phyloP scores from a whole-genome alignment of 2,797 vertebrate species.

The Microctenopoma steveboyesi region DNA sequence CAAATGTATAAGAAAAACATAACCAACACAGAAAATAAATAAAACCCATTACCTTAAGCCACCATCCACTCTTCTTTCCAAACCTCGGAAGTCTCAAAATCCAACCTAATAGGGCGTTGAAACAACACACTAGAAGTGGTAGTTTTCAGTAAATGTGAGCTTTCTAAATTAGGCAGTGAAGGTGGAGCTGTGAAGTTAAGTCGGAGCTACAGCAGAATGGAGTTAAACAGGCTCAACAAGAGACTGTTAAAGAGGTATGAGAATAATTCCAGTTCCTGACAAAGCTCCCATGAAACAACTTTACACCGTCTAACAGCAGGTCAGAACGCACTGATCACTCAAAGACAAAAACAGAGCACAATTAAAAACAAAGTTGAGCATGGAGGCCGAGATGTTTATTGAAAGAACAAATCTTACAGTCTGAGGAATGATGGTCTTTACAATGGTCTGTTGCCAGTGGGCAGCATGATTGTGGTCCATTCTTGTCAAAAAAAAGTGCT shows the following conservation, averaged over 20 bases:
- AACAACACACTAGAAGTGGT: background rate
- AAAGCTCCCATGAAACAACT: background rate
- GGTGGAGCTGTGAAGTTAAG: constrained; percentile 8
- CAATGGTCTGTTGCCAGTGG: constrained; percentile 1
- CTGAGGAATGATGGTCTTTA: constrained; percentile 49
- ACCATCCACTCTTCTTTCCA: background rate
- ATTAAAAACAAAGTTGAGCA: background rate
- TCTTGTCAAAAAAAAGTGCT: constrained; percentile 21
- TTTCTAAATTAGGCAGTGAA: background rate
- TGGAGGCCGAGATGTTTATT: constrained; percentile 41
- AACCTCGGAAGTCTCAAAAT: background rate
- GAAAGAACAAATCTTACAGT: constrained; percentile 28
- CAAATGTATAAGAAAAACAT: background rate
- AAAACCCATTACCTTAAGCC: constrained; percentile 17
- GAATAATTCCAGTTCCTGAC: background rate
- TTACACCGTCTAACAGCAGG: background rate
- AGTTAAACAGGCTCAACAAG: constrained; percentile 69
- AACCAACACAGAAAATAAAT: background rate
- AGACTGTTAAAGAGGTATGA: background rate
- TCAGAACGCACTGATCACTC: too few relatives aligned
- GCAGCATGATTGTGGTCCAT: constrained; percentile 20
- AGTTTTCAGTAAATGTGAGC: background rate
- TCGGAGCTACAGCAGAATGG: constrained; percentile 50
- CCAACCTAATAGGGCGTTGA: too few relatives aligned
- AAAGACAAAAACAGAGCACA: background rate